Evolutionary conservation across 2,113 vertebrate genomes (phyloP).

Genomic region (Gopherus flavomarginatus): DNA sequence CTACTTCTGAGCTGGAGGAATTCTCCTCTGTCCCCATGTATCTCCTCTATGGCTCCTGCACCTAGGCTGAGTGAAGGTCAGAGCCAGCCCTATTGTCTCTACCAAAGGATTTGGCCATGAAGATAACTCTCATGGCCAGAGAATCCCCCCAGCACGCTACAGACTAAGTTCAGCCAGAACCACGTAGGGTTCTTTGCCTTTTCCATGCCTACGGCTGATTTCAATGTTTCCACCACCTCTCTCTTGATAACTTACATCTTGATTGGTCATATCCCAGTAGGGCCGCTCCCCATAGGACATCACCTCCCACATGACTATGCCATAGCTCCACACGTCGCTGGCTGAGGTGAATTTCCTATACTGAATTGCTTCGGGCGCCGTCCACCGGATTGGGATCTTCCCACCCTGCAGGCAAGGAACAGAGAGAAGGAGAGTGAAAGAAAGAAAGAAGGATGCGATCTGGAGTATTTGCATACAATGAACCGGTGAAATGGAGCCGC

Average conservation of each 20-base stretch:
- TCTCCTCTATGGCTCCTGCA: not conserved
- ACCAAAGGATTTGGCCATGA: not conserved
- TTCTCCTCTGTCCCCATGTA: not conserved
- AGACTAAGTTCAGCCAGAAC: not conserved
- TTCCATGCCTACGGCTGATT: rapidly evolving
- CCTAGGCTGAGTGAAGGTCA: not conserved
- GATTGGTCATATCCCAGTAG: conserved; percentile 90
- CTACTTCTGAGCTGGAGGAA: not conserved
- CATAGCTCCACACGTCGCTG: conserved; percentile 86
- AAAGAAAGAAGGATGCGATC: rapidly evolving
- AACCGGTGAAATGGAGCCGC: not conserved
- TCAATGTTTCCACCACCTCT: not conserved
- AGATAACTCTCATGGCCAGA: not conserved
- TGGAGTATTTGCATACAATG: not conserved
- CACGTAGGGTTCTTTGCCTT: not conserved
- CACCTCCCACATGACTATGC: conserved; percentile 88
- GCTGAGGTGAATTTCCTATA: conserved; percentile 86
- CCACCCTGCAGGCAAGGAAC: conserved; percentile 74
- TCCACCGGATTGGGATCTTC: conserved; percentile 87
- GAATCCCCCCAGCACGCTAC: not conserved
- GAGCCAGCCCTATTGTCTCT: not conserved
- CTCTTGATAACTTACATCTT: conserved; percentile 80
- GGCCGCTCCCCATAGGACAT: conserved; percentile 87
- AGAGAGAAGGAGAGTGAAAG: not conserved
- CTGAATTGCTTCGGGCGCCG: conserved; percentile 84